phyloP scores from a whole-genome alignment of 2,888 invertebrate species.

The Drosophila siamana region DNA sequence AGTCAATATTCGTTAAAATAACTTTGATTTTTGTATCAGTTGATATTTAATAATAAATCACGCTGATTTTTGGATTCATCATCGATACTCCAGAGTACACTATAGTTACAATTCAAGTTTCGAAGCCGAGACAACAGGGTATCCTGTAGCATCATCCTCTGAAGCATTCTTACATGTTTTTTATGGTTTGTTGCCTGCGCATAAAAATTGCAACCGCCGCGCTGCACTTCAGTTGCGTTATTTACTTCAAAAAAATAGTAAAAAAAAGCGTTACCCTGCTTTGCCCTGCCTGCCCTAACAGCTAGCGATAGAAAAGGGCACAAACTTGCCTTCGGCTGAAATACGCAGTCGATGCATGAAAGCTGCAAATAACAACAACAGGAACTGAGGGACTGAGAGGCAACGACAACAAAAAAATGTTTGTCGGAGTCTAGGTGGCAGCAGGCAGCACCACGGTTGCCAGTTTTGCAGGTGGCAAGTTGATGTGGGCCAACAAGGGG shows the following conservation, averaged over 20 bases:
- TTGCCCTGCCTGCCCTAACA: not conserved
- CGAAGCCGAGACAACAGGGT: no score
- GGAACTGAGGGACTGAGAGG: not conserved
- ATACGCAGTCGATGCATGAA: conserved; percentile 78
- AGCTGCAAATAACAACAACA: conserved; percentile 68
- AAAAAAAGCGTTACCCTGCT: not conserved
- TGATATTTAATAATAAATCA: no score
- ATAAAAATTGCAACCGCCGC: conserved; percentile 57
- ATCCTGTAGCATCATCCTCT: no score
- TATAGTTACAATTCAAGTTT: no score
- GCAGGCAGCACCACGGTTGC: conserved; percentile 29
- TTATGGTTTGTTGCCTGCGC: conserved; percentile 42
- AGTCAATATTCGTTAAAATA: no score
- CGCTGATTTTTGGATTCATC: no score
- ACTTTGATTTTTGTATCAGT: no score
- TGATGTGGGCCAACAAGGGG: conserved; percentile 50
- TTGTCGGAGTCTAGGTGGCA: conserved; percentile 48
- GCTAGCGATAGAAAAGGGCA: conserved; percentile 35
- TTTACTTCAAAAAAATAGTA: conserved; percentile 51
- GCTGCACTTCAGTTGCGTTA: conserved; percentile 59
- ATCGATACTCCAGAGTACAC: no score
- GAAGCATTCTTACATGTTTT: not conserved
- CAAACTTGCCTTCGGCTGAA: conserved; percentile 62
- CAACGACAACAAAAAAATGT: conserved; percentile 45
- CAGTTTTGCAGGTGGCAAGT: conserved; percentile 42